Base-by-base conservation (phyloP, 35 echinoderm and acorn worm species). In the Eucidaris tribuloides region DNA sequence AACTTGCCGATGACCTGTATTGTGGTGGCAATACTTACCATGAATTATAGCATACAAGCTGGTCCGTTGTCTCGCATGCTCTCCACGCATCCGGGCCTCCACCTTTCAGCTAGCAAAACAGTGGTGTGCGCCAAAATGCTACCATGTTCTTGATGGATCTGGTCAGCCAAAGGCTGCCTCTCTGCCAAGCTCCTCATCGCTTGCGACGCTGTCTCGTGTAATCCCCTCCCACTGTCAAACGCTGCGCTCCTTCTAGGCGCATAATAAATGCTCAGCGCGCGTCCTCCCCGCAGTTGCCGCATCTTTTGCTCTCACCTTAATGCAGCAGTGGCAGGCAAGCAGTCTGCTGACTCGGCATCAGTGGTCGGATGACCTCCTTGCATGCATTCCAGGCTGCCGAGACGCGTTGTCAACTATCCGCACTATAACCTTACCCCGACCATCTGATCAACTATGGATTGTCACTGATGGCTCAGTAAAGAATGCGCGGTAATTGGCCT, bases 141-240 rank as follows among this genome's bases (percentile, higher is more conserved):
- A 13, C 82, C 64, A n/a, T 74, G 82, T 6, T 46, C 83, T 20
- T 63, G 63, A 27, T 89, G 79, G 80, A 83, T 83, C 1, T 89
- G 88, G 88, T 90, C 81, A 19, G n/a, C n/a, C n/a, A 56, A 41
- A 19, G 82, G 89, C 2, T 84, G 81, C 7, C 70, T 91, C 22
- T 7, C n/a, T 14, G 82, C 81, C n/a, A 43, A 90, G 70, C 34
- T 68, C 88, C 22, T 81, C 74, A 34, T 30, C 49, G 24, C 2
- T 84, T 20, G 70, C 88, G 1, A 81, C 86, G 0, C 64, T 89
- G 5, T 36, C 43, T 50, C 88, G 62, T 78, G 80, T 37, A 3
- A 63, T n/a, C 52, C 22, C 88, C 88, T 4, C 76, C n/a, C 13
- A 92, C 28, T 30, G 84, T 82, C 0, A 28, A 60, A 85, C 41